A percentile compares a stretch with the other conserved stretches of the same genome.
These are phyloP conservation scores for Hippocampus abdominalis DNA, from an alignment of 2,113 vertebrate species.

Conservation along the genomic window DNA sequence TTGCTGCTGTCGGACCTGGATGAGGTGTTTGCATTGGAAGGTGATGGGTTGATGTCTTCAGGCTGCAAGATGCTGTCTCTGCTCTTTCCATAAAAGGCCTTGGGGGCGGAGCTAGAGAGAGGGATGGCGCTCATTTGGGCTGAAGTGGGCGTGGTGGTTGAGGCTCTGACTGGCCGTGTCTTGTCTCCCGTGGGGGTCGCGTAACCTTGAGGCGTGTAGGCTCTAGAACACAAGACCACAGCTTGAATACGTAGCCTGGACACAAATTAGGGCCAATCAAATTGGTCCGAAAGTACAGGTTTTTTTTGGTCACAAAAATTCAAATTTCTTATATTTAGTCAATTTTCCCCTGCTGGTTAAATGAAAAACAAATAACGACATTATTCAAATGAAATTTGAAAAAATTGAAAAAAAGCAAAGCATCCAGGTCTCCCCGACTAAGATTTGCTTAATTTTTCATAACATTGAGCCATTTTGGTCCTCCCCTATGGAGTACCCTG, in stretches of 20 bases:
- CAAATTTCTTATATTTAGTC: no score
- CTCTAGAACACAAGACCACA: slow-evolving; percentile 40
- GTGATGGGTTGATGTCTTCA: slow-evolving; percentile 54
- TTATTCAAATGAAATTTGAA: no score
- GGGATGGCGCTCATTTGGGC: slow-evolving; percentile 64
- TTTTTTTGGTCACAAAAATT: no score
- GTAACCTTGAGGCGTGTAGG: slow-evolving; percentile 79
- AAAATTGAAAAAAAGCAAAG: no score
- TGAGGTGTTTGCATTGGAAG: slow-evolving; percentile 43
- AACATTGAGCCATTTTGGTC: no score
- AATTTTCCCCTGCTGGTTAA: no score
- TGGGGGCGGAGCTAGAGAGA: slow-evolving; percentile 84
- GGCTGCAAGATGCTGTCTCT: slow-evolving; percentile 70
- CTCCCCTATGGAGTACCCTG: no score
- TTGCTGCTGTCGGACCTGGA: slow-evolving; percentile 57
- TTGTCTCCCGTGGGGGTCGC: slow-evolving; percentile 72
- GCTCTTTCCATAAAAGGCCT: slow-evolving; percentile 80
- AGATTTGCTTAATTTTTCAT: no score
- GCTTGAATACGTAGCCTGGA: not conserved
- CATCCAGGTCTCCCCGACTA: no score
- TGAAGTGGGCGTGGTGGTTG: slow-evolving; percentile 62
- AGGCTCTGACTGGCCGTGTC: slow-evolving; percentile 62
- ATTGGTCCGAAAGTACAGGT: no score
- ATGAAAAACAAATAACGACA: no score
- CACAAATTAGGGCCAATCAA: no score